Evolutionary conservation across 2,113 vertebrate species (phyloP).

Genomic region (Syngnathus typhle): DNA sequence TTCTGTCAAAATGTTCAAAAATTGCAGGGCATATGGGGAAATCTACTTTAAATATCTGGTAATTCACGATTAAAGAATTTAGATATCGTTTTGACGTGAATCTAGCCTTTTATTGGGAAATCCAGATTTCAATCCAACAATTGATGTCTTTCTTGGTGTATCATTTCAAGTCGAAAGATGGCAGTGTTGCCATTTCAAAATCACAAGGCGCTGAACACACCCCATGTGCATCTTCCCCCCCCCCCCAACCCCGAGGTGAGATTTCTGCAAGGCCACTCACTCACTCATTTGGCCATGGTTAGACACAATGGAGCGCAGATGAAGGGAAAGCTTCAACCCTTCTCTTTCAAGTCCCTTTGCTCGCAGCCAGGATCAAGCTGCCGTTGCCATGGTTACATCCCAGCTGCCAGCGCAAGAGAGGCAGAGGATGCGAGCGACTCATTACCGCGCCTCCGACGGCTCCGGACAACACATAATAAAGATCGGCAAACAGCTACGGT

Average conservation of each 20-base stretch:
- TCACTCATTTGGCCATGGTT: constrained; percentile 42
- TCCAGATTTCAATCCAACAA: background rate
- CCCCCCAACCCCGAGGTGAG: constrained; percentile 14
- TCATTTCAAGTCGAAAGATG: constrained; percentile 55
- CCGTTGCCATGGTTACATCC: constrained; percentile 73
- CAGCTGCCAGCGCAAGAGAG: constrained; percentile 40
- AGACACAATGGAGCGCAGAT: constrained; percentile 44
- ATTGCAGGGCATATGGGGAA: too few species aligned
- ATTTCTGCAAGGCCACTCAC: constrained; percentile 51
- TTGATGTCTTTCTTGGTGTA: background rate
- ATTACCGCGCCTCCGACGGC: constrained; percentile 48
- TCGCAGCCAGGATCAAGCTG: constrained; percentile 64
- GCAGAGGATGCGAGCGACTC: constrained; percentile 57
- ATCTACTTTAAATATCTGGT: background rate
- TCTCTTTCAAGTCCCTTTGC: constrained; percentile 63
- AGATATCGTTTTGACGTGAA: background rate
- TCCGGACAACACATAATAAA: constrained; percentile 2
- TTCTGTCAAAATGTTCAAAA: too few species aligned
- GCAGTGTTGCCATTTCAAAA: constrained; percentile 49
- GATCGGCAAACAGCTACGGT: background rate
- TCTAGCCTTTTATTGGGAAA: background rate
- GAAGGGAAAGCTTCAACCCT: constrained; percentile 57
- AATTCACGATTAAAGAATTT: too few species aligned
- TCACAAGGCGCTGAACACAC: background rate
- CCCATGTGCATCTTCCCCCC: background rate